Percentiles rank a stretch among this genome's conserved stretches.
Evolutionary conservation across 2,888 invertebrate species (phyloP).

Genomic region (Eulithis testata): DNA sequence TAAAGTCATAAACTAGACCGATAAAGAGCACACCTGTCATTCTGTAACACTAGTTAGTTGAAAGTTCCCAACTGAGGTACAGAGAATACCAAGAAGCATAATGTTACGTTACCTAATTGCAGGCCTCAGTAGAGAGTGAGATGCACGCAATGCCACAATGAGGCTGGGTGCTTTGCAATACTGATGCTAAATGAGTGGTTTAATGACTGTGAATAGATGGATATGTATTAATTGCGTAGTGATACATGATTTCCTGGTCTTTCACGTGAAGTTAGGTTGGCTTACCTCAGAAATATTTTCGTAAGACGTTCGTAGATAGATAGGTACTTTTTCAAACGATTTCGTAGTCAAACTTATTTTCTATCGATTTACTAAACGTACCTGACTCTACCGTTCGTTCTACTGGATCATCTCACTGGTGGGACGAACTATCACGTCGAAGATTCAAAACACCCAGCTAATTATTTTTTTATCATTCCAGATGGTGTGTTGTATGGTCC

Average conservation of each 20-base stretch:
- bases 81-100: constrained; percentile 56
- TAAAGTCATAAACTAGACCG: constrained; percentile 18
- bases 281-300: too few relatives aligned
- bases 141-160: constrained; percentile 57
- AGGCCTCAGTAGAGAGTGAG: constrained; percentile 56
- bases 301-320: too few relatives aligned
- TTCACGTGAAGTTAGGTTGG: too few relatives aligned
- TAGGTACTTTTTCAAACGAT: too few relatives aligned
- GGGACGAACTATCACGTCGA: too few relatives aligned
- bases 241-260: constrained; percentile 9
- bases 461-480: constrained; percentile 56
- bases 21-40: constrained; percentile 26
- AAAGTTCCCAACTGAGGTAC: constrained; percentile 59
- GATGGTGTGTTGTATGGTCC: constrained; percentile 64
- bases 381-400: too few relatives aligned
- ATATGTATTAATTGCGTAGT: neutral
- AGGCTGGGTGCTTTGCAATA: constrained; percentile 37
- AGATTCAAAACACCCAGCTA: neutral
- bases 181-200: constrained; percentile 20
- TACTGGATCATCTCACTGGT: too few relatives aligned
- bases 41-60: constrained; percentile 45
- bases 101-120: constrained; percentile 65
- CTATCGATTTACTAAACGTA: too few relatives aligned
- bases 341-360: too few relatives aligned
- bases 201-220: neutral